Percentiles rank a stretch among this genome's conserved stretches.
Conservation (phyloP, 1,140 invertebrate species). For the Maconellicoccus hirsutus region DNA sequence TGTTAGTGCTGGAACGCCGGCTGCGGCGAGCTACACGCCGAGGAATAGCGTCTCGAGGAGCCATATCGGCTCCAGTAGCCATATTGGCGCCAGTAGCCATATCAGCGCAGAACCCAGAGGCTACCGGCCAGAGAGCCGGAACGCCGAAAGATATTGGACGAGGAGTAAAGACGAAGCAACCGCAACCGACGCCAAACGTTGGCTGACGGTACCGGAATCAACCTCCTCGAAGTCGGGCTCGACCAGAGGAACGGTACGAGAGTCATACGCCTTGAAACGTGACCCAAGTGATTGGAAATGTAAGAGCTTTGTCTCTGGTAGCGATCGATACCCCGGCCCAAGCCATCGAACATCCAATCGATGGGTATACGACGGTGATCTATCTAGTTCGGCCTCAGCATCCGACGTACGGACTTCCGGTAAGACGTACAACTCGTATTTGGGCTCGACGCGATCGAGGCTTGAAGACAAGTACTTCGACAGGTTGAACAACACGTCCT, state of each 20-base stretch:
- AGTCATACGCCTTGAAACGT: background rate
- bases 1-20: background rate
- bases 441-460: conserved; percentile 45
- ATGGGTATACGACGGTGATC: conserved; percentile 15
- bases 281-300: background rate
- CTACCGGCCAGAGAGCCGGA: background rate
- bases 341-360: no score
- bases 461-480: conserved; percentile 62
- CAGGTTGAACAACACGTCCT: conserved; percentile 51
- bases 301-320: background rate
- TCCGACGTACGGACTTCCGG: background rate
- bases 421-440: conserved; percentile 26
- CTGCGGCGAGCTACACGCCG: background rate
- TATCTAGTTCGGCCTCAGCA: conserved; percentile 9
- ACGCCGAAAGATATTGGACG: background rate
- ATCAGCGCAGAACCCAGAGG: no score
- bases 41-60: background rate
- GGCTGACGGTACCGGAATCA: background rate
- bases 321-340: conserved; percentile 28
- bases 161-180: background rate
- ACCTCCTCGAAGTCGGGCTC: background rate
- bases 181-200: background rate
- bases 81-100: no score
- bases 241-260: background rate
- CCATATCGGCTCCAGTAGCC: background rate